Evolutionary conservation across 2,113 vertebrate genomes (phyloP).

Genomic region (Falco punctatus): DNA sequence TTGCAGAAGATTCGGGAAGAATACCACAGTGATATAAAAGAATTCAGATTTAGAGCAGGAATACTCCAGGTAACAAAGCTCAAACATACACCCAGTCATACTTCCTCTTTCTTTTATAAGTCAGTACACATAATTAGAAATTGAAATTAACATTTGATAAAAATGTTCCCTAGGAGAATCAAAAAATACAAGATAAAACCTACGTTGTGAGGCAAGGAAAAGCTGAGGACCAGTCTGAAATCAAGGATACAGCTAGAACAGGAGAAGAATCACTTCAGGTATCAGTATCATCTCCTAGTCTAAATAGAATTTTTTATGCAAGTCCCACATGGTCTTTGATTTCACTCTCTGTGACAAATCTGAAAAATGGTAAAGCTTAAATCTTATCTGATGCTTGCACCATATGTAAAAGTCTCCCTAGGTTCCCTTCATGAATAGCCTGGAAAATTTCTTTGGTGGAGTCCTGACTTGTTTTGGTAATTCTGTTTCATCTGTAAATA

Average conservation of each 20-base stretch:
- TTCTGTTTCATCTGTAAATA: background rate
- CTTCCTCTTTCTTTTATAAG: background rate
- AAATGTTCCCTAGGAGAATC: constrained; percentile 57
- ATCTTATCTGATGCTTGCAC: background rate
- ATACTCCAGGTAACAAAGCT: constrained; percentile 74
- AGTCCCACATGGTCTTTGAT: background rate
- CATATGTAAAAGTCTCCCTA: background rate
- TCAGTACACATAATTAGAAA: background rate
- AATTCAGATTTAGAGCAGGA: constrained; percentile 78
- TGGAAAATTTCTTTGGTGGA: background rate
- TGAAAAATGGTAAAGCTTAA: background rate
- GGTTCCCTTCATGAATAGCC: background rate
- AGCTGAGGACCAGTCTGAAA: background rate
- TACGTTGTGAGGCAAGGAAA: constrained; percentile 76
- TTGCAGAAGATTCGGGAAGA: constrained; percentile 85
- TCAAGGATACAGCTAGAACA: background rate
- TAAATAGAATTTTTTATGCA: background rate
- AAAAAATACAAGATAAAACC: constrained; percentile 65
- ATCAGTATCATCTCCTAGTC: background rate
- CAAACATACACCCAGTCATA: background rate
- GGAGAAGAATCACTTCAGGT: constrained; percentile 69
- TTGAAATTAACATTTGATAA: background rate
- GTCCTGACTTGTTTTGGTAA: background rate
- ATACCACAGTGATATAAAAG: constrained; percentile 82
- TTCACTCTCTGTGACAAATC: background rate